These are phyloP conservation scores for Dynastes maya DNA, from an alignment of 2,888 invertebrate genomes.

Conservation along the genomic window DNA sequence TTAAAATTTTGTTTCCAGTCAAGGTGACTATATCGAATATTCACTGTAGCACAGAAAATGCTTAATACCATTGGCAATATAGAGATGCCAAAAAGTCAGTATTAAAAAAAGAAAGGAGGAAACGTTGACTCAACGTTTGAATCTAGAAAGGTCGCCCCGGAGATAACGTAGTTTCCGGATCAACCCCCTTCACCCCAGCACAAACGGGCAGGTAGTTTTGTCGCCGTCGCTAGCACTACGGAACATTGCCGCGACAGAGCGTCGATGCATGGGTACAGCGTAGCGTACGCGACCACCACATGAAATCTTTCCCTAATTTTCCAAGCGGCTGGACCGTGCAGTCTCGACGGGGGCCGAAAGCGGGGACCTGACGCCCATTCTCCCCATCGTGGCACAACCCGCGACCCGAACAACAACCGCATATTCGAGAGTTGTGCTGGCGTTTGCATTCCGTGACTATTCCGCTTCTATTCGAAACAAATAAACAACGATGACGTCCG, in stretches of 20 bases:
- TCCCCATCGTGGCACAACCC: not conserved
- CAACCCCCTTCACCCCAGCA: not conserved
- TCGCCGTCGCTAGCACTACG: not conserved
- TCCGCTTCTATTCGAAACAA: constrained; percentile 40
- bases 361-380: not conserved
- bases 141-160: constrained; percentile 6
- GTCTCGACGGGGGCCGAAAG: constrained; percentile 45
- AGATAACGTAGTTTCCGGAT: constrained; percentile 29
- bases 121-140: constrained; percentile 6
- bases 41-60: no score
- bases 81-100: not conserved
- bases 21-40: no score
- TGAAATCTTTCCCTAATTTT: constrained; percentile 58
- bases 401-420: constrained; percentile 14
- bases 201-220: constrained; percentile 21
- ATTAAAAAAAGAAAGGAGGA: constrained; percentile 21
- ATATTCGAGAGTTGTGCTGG: constrained; percentile 41
- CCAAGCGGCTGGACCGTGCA: constrained; percentile 58
- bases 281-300: constrained; percentile 44
- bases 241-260: not conserved
- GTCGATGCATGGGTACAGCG: no score
- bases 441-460: constrained; percentile 51
- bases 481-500: constrained; percentile 37
- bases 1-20: no score
- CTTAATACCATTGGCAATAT: no score